Evolutionary conservation across 92 coral and sea anemone genomes (phyloP).

Genomic region (Epizoanthus stellaris): DNA sequence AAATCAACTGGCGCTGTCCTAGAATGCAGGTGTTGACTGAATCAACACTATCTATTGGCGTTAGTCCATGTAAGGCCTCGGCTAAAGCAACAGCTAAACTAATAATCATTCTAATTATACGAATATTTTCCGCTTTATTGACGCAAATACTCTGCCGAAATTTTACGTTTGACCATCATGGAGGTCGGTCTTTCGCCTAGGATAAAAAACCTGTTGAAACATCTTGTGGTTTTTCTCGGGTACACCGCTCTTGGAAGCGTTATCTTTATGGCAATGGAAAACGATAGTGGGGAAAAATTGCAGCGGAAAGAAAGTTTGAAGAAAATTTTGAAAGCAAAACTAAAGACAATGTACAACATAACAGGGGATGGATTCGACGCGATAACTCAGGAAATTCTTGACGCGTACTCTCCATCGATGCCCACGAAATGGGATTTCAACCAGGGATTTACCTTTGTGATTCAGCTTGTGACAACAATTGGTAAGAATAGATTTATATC

Average conservation of each 20-base stretch:
- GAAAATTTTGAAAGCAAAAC: neutral
- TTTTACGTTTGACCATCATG: neutral
- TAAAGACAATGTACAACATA: neutral
- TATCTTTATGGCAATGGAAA: neutral
- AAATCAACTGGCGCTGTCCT: no score
- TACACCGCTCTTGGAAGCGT: neutral
- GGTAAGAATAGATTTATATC: neutral
- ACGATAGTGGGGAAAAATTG: neutral
- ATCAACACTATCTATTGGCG: no score
- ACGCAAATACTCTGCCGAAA: no score
- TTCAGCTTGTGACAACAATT: constrained; percentile 7
- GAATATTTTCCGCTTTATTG: no score
- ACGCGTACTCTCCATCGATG: neutral
- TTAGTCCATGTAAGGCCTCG: no score
- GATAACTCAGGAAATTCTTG: neutral
- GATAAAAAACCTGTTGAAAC: neutral
- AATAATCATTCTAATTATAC: no score
- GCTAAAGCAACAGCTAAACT: no score
- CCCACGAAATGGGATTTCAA: neutral
- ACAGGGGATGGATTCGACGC: neutral
- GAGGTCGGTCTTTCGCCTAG: neutral
- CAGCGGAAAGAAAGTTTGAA: neutral
- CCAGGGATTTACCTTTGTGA: neutral
- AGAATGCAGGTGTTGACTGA: no score
- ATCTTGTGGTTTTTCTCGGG: neutral